Evolutionary conservation across 2,113 vertebrate species (phyloP).

Genomic region (Beaufortia kweichowensis): DNA sequence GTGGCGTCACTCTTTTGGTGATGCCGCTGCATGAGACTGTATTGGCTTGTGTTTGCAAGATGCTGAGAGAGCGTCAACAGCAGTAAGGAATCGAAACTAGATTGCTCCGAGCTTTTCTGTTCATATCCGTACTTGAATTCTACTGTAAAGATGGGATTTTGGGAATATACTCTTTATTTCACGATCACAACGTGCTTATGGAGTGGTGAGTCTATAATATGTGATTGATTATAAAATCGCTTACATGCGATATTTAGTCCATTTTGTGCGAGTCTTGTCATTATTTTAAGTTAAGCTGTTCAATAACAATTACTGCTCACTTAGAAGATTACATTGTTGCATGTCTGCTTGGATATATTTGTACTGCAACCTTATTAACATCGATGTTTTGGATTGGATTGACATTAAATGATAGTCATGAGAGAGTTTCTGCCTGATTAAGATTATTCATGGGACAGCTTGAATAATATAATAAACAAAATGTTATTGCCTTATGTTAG

Average conservation of each 20-base stretch:
- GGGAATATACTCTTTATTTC: conserved; percentile 48
- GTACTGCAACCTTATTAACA: not conserved
- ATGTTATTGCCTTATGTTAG: not conserved
- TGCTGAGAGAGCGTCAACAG: not conserved
- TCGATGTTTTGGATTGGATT: not conserved
- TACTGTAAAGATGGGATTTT: conserved; percentile 46
- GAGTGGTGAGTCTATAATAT: conserved; percentile 51
- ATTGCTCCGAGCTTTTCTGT: not conserved
- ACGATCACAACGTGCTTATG: conserved; percentile 49
- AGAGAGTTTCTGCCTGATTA: not conserved
- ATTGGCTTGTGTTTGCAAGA: conserved; percentile 5
- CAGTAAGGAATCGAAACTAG: not conserved
- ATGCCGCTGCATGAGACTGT: conserved; percentile 16
- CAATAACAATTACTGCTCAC: not conserved
- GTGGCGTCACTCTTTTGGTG: conserved; percentile 9
- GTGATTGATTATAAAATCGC: conserved; percentile 17
- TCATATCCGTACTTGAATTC: not conserved
- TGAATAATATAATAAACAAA: not conserved
- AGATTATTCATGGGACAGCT: not conserved
- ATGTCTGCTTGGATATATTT: not conserved
- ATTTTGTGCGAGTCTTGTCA: not conserved
- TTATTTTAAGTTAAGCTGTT: not conserved
- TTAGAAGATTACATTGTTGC: not conserved
- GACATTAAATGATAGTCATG: not conserved
- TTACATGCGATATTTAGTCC: not conserved